Percentiles rank a stretch among this genome's conserved stretches.
phyloP scores from a whole-genome alignment of 2,888 invertebrate species.

The Melipona beecheii region DNA sequence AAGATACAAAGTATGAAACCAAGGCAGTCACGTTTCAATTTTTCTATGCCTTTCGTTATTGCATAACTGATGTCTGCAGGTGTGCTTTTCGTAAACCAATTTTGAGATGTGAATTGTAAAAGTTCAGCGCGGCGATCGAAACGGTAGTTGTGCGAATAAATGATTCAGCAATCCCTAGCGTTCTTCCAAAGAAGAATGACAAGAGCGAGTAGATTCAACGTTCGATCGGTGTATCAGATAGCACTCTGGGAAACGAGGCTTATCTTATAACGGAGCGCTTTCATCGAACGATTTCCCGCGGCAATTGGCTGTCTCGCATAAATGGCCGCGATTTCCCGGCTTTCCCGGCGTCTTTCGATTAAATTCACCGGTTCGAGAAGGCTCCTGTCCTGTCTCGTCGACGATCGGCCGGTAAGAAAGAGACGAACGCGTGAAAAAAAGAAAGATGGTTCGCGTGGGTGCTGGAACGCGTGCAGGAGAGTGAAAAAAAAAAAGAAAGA shows the following conservation, averaged over 20 bases:
- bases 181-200: not conserved
- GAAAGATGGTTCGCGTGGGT: no score
- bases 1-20: no score
- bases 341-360: constrained; percentile 58
- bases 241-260: constrained; percentile 3
- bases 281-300: constrained; percentile 34
- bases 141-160: not conserved
- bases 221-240: not conserved
- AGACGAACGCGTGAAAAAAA: not conserved
- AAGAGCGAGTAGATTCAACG: not conserved
- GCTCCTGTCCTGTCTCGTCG: not conserved
- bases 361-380: constrained; percentile 53
- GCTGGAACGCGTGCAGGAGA: not conserved
- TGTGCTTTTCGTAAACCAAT: not conserved
- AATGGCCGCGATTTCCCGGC: constrained; percentile 57
- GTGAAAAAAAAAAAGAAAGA: not conserved
- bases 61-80: not conserved
- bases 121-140: not conserved
- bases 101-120: not conserved
- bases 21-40: no score
- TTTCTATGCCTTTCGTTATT: no score
- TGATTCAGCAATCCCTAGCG: not conserved
- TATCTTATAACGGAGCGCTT: constrained; percentile 46
- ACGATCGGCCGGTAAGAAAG: constrained; percentile 49
- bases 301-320: constrained; percentile 25